These are phyloP conservation scores for Laothoe populi DNA, from an alignment of 2,888 invertebrate genomes.

Conservation along the genomic window DNA sequence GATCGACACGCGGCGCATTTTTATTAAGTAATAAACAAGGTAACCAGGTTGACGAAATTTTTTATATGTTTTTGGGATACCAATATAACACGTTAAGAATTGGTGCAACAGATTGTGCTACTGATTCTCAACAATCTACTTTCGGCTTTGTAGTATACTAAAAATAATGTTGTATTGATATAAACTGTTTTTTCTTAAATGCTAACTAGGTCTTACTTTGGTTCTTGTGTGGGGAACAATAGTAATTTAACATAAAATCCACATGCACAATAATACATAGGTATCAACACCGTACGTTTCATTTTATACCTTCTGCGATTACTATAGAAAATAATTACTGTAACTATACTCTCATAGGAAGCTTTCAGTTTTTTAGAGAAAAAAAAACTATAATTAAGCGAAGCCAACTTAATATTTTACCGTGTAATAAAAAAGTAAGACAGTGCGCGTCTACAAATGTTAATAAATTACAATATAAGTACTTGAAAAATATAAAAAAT, in stretches of 20 bases:
- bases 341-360: constrained; percentile 55
- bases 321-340: constrained; percentile 47
- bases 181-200: too few species aligned
- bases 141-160: too few species aligned
- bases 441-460: background rate
- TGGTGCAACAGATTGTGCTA: too few species aligned
- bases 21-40: too few species aligned
- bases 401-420: background rate
- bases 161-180: too few species aligned
- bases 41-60: too few species aligned
- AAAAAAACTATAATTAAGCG: constrained; percentile 28
- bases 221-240: background rate
- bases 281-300: constrained; percentile 36
- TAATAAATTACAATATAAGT: background rate
- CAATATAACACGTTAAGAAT: too few species aligned
- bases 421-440: background rate
- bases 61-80: too few species aligned
- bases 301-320: constrained; percentile 41
- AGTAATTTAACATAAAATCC: background rate
- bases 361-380: constrained; percentile 40
- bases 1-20: too few species aligned
- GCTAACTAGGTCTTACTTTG: background rate
- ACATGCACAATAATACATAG: constrained; percentile 11
- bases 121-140: too few species aligned
- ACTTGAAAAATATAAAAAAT: background rate